Evolutionary conservation across 1,140 invertebrate genomes (phyloP), one percentile per base, ranked within the genome.

Genomic region (Neuroterus valhalla): DNA sequence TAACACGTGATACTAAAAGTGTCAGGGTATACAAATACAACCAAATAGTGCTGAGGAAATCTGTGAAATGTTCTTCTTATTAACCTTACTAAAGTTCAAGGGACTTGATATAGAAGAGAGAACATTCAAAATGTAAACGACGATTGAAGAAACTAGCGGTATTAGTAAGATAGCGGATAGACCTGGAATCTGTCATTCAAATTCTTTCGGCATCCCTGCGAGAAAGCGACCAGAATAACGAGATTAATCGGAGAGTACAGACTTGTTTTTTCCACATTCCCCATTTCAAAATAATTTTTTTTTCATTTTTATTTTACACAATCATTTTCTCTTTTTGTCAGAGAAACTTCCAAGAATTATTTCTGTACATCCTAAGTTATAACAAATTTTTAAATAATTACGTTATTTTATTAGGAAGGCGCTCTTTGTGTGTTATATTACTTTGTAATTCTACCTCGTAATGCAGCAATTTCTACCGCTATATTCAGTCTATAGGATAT

Each of bases 401-500:
- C 55, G 55, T 62, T 62, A 62, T 11, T 38, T 62, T 62, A 12
- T 62, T 62, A 62, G n/a, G 55, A 62, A 62, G 55, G 55, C 55
- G 55, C 55, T 62, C 55, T 62, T 62, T 62, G 55, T 62, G 55
- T 62, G 55, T 62, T 62, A 62, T 62, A 62, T 62, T 62, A 62
- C 23, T 62, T 62, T 62, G 21, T 62, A 26, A 62, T 31, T 62
- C 55, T 62, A 62, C 23, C 12, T 62, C 52, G 23, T 62, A 62
- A 62, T 31, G 55, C 55, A 62, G 26, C 26, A 23, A 26, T 62
- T 62, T 62, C 21, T 48, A 48, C 17, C 46, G 17, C 46, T 48
- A 48, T 62, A n/a, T 31, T 62, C 55, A 62, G 55, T 62, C 55
- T 62, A 62, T 26, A 62, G 55, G 55, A 62, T 62, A 62, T 62